These are phyloP conservation scores for Melangyna quadrimaculata DNA, from an alignment of 2,888 invertebrate genomes.

Conservation along the genomic window DNA sequence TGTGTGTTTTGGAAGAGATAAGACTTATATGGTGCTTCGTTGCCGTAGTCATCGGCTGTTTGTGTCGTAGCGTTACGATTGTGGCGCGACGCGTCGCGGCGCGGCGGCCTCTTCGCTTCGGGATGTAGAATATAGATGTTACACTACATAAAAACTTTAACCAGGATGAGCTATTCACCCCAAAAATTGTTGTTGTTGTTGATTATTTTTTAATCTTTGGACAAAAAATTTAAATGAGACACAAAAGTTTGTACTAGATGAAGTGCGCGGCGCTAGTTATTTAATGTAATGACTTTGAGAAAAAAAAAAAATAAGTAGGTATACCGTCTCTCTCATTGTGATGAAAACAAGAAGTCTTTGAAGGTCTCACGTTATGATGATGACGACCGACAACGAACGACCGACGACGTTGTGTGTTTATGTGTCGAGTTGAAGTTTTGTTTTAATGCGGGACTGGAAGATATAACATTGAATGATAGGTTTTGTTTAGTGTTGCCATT, in stretches of 20 bases:
- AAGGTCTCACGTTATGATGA: neutral
- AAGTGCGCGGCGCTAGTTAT: constrained; percentile 31
- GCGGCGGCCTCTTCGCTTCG: neutral
- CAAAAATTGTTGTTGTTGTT: neutral
- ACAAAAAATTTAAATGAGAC: constrained; percentile 1
- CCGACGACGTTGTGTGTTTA: neutral
- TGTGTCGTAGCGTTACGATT: neutral
- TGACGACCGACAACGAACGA: neutral
- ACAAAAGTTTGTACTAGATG: constrained; percentile 8
- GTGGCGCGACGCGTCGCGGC: neutral
- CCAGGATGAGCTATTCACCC: constrained; percentile 17
- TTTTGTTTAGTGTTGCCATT: constrained; percentile 6
- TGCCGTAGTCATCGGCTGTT: neutral
- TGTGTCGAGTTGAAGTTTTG: constrained; percentile 19
- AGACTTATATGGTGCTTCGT: constrained; percentile 40
- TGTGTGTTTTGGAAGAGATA: constrained; percentile 33
- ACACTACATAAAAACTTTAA: neutral
- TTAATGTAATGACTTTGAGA: constrained; percentile 22
- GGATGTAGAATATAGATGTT: neutral
- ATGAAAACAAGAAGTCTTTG: constrained; percentile 6
- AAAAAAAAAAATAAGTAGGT: neutral
- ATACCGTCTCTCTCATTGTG: neutral
- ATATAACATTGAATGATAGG: constrained; percentile 17
- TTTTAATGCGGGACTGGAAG: constrained; percentile 1
- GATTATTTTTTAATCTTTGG: neutral